Evolutionary conservation across 2,797 vertebrate genomes (phyloP).

Genomic region (Morus bassanus): DNA sequence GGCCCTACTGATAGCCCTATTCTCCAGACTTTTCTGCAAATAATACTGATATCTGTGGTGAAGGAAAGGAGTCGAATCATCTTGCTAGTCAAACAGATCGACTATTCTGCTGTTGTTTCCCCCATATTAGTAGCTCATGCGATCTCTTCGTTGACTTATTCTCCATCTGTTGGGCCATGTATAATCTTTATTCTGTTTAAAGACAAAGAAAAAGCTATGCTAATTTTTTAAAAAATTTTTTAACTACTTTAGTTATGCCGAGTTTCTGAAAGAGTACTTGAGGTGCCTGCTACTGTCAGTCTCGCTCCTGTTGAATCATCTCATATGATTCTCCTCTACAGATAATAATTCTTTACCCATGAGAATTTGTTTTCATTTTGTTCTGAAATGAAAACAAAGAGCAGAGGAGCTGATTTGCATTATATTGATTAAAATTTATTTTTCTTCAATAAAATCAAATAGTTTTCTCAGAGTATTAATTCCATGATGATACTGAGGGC

Average conservation of each 20-base stretch:
- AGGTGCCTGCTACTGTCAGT: not conserved
- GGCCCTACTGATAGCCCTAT: not conserved
- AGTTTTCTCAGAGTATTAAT: slow-evolving; percentile 44
- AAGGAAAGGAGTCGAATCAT: not conserved
- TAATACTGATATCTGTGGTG: not conserved
- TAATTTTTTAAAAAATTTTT: not conserved
- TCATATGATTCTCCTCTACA: not conserved
- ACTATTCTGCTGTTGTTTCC: not conserved
- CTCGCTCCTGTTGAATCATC: not conserved
- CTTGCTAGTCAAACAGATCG: not conserved
- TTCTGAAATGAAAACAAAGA: slow-evolving; percentile 63
- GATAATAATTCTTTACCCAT: slow-evolving; percentile 16
- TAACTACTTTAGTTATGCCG: not conserved
- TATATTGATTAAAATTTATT: slow-evolving; percentile 57
- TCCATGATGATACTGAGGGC: not conserved
- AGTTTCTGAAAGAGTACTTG: not conserved
- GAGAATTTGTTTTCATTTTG: slow-evolving; percentile 59
- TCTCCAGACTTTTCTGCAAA: not conserved
- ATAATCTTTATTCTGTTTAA: not conserved
- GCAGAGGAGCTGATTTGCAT: slow-evolving; percentile 31
- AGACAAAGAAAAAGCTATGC: not conserved
- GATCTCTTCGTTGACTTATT: not conserved
- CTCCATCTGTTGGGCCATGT: not conserved
- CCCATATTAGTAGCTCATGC: not conserved
- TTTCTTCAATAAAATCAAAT: slow-evolving; percentile 44